Conservation (phyloP, 2,113 vertebrate genomes). For the Craseonycteris thonglongyai region DNA sequence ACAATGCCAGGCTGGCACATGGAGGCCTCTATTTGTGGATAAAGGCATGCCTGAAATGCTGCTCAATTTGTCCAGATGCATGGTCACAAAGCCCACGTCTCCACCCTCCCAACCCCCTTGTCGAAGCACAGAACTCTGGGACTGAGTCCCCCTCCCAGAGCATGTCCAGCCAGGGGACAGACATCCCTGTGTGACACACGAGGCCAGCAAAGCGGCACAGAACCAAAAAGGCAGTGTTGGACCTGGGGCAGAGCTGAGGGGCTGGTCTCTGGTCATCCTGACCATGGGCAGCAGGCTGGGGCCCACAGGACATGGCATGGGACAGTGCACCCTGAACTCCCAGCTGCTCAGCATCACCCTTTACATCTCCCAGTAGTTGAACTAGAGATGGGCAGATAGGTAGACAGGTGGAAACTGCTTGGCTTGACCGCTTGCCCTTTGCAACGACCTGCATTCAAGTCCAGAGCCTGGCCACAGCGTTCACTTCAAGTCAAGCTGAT, state of each 20-base stretch:
- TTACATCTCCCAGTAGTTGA: neutral
- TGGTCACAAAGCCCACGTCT: neutral
- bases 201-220: neutral
- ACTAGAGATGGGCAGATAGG: too few species aligned
- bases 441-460: neutral
- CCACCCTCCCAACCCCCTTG: too few species aligned
- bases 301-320: neutral
- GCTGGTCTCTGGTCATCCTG: neutral
- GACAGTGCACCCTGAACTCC: neutral
- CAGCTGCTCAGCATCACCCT: too few species aligned
- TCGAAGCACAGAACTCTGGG: neutral
- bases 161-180: neutral
- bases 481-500: neutral
- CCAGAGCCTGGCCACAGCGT: neutral
- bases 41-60: fast-evolving
- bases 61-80: neutral
- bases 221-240: neutral
- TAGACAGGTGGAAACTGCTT: neutral
- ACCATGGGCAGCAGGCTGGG: fast-evolving
- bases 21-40: neutral
- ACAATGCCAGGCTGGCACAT: neutral
- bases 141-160: neutral
- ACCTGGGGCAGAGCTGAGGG: neutral
- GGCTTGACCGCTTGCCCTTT: neutral
- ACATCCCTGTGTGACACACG: neutral